Evolutionary conservation across 2,113 vertebrate species (phyloP).

Genomic region (Megaceryle maxima): DNA sequence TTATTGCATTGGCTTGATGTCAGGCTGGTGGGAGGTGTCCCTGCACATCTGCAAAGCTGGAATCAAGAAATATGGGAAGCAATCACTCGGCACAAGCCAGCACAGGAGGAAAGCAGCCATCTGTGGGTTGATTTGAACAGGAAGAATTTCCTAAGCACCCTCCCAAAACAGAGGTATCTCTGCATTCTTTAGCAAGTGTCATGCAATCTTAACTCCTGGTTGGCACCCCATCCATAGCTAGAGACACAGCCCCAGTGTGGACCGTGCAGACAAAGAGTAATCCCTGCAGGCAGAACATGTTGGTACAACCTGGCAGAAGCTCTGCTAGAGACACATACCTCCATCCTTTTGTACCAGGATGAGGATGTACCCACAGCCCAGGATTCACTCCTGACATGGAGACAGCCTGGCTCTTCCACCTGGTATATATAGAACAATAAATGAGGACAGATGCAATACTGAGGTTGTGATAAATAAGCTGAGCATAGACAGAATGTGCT

Average conservation of each 20-base stretch:
- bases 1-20: neutral
- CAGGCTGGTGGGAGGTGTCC: neutral
- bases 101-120: neutral
- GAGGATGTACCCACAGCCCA: neutral
- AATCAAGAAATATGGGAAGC: neutral
- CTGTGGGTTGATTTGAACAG: neutral
- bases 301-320: neutral
- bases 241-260: rapidly evolving
- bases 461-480: neutral
- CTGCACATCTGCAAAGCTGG: neutral
- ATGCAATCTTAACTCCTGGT: neutral
- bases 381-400: neutral
- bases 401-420: neutral
- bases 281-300: neutral
- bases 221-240: neutral
- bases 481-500: neutral
- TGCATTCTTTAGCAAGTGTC: rapidly evolving
- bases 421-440: neutral
- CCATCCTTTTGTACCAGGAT: neutral
- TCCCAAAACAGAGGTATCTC: neutral
- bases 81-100: rapidly evolving
- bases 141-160: neutral
- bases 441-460: neutral
- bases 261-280: neutral
- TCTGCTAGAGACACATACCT: rapidly evolving